Percentiles rank a stretch among this genome's conserved stretches.
Evolutionary conservation across 2,113 vertebrate species (phyloP).

Genomic region (Pseudopipra pipra): DNA sequence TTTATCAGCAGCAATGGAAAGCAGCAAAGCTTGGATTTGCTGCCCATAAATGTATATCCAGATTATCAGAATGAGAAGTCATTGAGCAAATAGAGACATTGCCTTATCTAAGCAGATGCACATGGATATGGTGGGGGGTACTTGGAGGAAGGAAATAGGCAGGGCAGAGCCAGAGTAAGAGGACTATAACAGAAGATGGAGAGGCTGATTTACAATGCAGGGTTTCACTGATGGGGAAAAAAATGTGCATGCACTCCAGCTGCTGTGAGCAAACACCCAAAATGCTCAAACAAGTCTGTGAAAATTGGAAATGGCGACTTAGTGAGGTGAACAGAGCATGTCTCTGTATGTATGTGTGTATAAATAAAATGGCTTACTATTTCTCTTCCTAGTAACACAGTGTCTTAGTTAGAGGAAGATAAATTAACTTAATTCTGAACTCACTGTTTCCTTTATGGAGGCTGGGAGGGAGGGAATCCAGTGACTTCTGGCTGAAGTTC

Average conservation of each 20-base stretch:
- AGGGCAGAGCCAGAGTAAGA: not conserved
- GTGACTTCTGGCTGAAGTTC: not conserved
- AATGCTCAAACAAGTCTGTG: not conserved
- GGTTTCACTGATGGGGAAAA: not conserved
- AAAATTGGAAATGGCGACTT: not conserved
- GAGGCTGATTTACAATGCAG: not conserved
- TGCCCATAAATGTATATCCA: not conserved
- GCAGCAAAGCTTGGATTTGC: not conserved
- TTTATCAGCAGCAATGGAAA: not conserved
- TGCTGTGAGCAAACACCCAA: not conserved
- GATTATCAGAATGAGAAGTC: not conserved
- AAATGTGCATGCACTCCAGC: rapidly evolving
- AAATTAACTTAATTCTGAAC: not conserved
- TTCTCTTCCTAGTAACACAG: not conserved
- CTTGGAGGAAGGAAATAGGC: not conserved
- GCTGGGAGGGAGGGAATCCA: not conserved
- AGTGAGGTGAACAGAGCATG: not conserved
- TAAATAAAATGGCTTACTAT: not conserved
- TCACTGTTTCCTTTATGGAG: not conserved
- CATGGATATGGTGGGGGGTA: not conserved
- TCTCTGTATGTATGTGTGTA: not conserved
- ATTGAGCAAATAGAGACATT: not conserved
- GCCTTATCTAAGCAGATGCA: not conserved
- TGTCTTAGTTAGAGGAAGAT: not conserved
- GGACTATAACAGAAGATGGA: not conserved